Base-by-base conservation (phyloP, 2,113 vertebrate species). In the Seriola quinqueradiata region DNA sequence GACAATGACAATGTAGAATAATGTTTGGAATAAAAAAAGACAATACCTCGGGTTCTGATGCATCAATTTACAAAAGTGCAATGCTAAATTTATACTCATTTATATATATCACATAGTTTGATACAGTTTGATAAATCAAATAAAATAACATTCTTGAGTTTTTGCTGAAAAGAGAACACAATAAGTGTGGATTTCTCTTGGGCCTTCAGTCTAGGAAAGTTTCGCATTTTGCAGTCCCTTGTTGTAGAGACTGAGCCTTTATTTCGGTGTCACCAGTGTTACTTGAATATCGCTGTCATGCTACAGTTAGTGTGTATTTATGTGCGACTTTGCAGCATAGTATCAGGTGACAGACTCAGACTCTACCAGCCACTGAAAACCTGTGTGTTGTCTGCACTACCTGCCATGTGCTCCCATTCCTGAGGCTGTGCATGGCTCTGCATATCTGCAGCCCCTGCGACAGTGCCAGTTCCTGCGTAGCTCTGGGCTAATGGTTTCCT, bases 401-500 rank as follows among this genome's bases (percentile, higher is more conserved):
- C 72, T 57, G 36, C 61, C 58, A 55, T 72, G 77, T 21, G 64
- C 66, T 73, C 28, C 65, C 12, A 44, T 75, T 50, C 67, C 64
- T 0, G 5, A 77, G 70, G 70, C 84, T 84, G 70, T 19, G 40
- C 58, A 54, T 6, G 2, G 46, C 79, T 75, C 73, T 73, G 68
- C 64, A 57, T 78, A 79, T 91, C 75, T 78, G 46, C 85, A 73
- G 12, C 64, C 28, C 54, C 52, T 70, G 81, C 79, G 70, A 59
- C 84, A 57, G 85, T 63, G 67, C 57, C 68, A 52, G 75, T 74
- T 68, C 86, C 64, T 68, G 38, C 77, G 72, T 82, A 70, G 76
- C 70, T 84, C 61, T 77, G 46, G 74, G 70, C 75, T 86, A 90
- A 90, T 91, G 79, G 73, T 68, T 84, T 90, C 50, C 81, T 79